A percentile compares a stretch with the other conserved stretches of the same genome.
phyloP scores from a whole-genome alignment of 2,888 invertebrate species.

The Fragum fragum region DNA sequence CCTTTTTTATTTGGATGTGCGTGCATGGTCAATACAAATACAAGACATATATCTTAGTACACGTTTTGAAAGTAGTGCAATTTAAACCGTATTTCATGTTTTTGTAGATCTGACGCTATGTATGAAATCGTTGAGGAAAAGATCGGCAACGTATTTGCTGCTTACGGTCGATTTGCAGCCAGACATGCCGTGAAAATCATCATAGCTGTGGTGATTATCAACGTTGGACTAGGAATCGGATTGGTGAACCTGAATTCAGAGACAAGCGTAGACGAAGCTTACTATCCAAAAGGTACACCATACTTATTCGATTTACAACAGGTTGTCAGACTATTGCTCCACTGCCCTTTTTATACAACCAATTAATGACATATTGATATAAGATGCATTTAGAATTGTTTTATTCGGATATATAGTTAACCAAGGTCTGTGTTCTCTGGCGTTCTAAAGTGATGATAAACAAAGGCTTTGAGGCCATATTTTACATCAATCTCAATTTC shows the following conservation, averaged over 20 bases:
- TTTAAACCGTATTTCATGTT: no score
- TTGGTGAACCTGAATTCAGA: background rate
- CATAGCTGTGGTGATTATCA: background rate
- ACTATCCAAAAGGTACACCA: background rate
- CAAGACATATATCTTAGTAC: no score
- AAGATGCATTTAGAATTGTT: background rate
- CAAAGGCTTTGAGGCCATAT: no score
- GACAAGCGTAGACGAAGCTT: background rate
- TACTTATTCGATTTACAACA: background rate
- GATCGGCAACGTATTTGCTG: background rate
- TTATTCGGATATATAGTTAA: no score
- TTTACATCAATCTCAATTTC: no score
- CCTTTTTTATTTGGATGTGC: no score
- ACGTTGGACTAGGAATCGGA: background rate
- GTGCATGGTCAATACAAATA: no score
- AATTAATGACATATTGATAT: background rate
- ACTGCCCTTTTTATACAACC: background rate
- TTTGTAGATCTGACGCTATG: background rate
- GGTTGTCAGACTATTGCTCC: background rate
- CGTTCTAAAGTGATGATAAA: no score
- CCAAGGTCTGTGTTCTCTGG: no score
- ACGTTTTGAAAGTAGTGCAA: no score
- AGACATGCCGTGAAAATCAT: conserved; percentile 1
- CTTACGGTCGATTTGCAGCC: conserved; percentile 9
- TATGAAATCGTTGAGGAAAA: conserved; percentile 8